phyloP scores from a whole-genome alignment of 2,797 vertebrate species.

The Glyptemys insculpta region DNA sequence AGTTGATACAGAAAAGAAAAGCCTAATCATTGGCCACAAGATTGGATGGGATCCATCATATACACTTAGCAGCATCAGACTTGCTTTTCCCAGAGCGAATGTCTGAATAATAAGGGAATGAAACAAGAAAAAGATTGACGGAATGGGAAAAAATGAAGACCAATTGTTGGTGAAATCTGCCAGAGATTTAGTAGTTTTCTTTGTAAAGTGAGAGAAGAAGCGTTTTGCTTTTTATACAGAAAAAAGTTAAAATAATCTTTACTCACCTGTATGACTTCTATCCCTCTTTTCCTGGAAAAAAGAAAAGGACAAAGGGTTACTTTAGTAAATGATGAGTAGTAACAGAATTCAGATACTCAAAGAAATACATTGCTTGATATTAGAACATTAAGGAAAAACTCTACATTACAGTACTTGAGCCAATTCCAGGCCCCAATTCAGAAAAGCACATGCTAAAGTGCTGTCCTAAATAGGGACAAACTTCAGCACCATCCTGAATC shows the following conservation, averaged over 20 bases:
- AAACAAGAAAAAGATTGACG: background rate
- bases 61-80: background rate
- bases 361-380: background rate
- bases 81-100: background rate
- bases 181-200: background rate
- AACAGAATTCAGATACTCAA: background rate
- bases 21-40: background rate
- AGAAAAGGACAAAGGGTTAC: slow-evolving; percentile 50
- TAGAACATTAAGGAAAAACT: slow-evolving; percentile 8
- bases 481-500: background rate
- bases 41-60: background rate
- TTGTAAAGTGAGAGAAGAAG: background rate
- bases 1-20: slow-evolving; percentile 13
- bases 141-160: background rate
- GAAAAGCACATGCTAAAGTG: slow-evolving; percentile 2
- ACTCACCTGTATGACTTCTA: slow-evolving; percentile 98
- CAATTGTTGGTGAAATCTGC: no score
- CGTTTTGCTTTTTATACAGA: accelerated
- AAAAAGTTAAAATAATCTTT: background rate
- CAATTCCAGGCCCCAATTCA: slow-evolving; percentile 23
- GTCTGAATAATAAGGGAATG: accelerated
- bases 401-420: slow-evolving; percentile 11
- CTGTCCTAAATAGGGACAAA: background rate
- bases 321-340: background rate
- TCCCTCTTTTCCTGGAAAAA: slow-evolving; percentile 94